Percentiles rank a stretch among this genome's conserved stretches.
Evolutionary conservation across 2,113 vertebrate genomes (phyloP).

Genomic region (Oostethus manadensis): DNA sequence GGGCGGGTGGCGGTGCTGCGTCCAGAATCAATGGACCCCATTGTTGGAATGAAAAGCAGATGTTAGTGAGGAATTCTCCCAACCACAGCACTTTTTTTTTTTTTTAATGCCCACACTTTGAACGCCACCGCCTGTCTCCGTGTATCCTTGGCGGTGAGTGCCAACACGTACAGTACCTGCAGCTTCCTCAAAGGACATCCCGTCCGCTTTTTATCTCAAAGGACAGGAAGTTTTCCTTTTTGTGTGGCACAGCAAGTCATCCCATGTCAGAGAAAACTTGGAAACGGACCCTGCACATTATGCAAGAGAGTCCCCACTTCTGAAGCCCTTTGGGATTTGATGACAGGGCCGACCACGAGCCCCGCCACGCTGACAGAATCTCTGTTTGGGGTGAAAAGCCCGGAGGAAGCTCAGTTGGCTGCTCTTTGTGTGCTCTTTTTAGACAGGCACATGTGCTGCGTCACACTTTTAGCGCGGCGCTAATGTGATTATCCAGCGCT

Average conservation of each 20-base stretch:
- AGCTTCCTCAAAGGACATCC: background rate
- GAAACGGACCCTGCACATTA: constrained; percentile 17
- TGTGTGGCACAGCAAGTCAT: constrained; percentile 2
- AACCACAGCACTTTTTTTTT: constrained; percentile 70
- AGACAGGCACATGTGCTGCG: constrained; percentile 27
- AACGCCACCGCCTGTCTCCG: constrained; percentile 31
- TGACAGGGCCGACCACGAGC: constrained; percentile 36
- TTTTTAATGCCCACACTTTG: constrained; percentile 42
- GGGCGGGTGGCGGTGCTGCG: constrained; percentile 27
- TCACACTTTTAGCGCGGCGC: constrained; percentile 40
- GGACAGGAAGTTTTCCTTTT: constrained; percentile 22
- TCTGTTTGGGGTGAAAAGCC: constrained; percentile 36
- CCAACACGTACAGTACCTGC: constrained; percentile 38
- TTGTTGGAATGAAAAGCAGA: constrained; percentile 91
- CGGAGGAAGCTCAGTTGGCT: constrained; percentile 29
- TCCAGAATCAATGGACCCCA: constrained; percentile 72
- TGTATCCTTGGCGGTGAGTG: constrained; percentile 13
- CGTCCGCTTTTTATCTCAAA: constrained; percentile 2
- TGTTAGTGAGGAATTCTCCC: constrained; percentile 80
- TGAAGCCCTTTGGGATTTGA: constrained; percentile 15
- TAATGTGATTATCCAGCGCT: constrained; percentile 49
- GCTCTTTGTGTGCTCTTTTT: constrained; percentile 29
- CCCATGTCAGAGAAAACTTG: constrained; percentile 31
- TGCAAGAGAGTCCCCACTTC: constrained; percentile 33
- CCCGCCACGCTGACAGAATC: constrained; percentile 66